Percentiles rank a stretch among this genome's conserved stretches.
Evolutionary conservation across 2,888 invertebrate genomes (phyloP).

Genomic region (Kryphioiulus occultus): DNA sequence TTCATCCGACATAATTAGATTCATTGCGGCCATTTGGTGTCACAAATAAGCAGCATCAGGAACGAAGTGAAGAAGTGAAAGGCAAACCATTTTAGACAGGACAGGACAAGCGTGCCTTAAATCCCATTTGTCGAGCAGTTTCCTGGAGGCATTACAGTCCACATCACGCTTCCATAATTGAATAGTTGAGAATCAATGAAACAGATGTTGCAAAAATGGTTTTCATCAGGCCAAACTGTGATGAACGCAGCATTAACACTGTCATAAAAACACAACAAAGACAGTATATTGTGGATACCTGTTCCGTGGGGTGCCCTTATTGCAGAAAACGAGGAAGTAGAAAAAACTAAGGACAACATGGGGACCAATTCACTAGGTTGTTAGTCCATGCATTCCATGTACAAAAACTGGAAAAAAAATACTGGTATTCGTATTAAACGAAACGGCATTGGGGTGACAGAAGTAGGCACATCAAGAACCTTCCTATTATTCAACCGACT

Average conservation of each 20-base stretch:
- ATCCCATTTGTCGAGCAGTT: slow-evolving; percentile 11
- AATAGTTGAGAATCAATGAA: slow-evolving; percentile 13
- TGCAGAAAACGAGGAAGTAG: neutral
- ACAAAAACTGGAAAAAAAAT: too few species aligned
- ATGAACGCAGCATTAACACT: neutral
- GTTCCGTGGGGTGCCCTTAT: neutral
- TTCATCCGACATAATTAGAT: neutral
- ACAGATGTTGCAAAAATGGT: slow-evolving; percentile 22
- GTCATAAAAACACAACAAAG: neutral
- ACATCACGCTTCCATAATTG: slow-evolving; percentile 26
- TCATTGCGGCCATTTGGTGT: neutral
- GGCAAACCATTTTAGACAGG: neutral
- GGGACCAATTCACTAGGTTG: neutral
- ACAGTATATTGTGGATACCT: neutral
- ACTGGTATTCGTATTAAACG: too few species aligned
- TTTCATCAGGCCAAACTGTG: neutral
- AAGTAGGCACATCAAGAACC: too few species aligned
- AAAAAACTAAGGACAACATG: neutral
- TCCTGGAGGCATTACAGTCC: neutral
- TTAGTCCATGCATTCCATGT: neutral
- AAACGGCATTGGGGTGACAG: too few species aligned
- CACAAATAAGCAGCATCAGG: neutral
- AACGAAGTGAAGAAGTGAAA: neutral
- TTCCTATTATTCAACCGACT: too few species aligned
- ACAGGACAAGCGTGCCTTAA: neutral